These are phyloP conservation scores for Diploptera punctata DNA, from an alignment of 2,888 invertebrate species.

Conservation along the genomic window DNA sequence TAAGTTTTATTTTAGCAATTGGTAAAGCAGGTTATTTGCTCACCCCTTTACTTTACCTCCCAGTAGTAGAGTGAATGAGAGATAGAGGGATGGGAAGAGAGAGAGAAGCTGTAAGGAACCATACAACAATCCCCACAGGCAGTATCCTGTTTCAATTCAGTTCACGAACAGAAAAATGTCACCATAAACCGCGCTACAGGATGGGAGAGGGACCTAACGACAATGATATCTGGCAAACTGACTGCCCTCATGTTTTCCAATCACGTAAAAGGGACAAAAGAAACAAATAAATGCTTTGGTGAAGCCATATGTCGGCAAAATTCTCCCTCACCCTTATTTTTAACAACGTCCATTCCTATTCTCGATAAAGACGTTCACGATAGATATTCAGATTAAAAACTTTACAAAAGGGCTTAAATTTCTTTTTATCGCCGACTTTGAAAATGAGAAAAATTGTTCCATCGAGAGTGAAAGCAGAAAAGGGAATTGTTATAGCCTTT, in stretches of 20 bases:
- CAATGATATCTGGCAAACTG: conserved; percentile 16
- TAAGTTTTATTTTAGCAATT: too few relatives aligned
- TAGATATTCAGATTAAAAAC: background rate
- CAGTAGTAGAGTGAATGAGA: background rate
- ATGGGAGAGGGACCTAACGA: conserved; percentile 21
- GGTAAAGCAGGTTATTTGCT: conserved; percentile 5
- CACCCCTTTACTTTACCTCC: background rate
- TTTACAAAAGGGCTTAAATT: too few relatives aligned
- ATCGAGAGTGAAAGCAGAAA: too few relatives aligned
- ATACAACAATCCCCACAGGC: conserved; percentile 30
- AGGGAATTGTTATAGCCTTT: too few relatives aligned
- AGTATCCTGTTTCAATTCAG: conserved; percentile 35
- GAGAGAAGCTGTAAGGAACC: conserved; percentile 1
- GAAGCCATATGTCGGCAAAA: conserved; percentile 15
- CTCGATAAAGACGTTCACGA: background rate
- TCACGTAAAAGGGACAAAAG: conserved; percentile 24
- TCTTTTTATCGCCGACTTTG: too few relatives aligned
- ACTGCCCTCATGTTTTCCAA: conserved; percentile 23
- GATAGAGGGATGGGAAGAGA: background rate
- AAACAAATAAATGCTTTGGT: conserved; percentile 16
- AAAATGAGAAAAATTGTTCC: too few relatives aligned
- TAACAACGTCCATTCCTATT: background rate
- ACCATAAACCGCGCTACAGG: conserved; percentile 27
- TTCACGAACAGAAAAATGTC: conserved; percentile 35
- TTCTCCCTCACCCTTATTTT: too few relatives aligned